These are phyloP conservation scores for Calonectris borealis DNA, from an alignment of 2,113 vertebrate genomes.

Conservation along the genomic window DNA sequence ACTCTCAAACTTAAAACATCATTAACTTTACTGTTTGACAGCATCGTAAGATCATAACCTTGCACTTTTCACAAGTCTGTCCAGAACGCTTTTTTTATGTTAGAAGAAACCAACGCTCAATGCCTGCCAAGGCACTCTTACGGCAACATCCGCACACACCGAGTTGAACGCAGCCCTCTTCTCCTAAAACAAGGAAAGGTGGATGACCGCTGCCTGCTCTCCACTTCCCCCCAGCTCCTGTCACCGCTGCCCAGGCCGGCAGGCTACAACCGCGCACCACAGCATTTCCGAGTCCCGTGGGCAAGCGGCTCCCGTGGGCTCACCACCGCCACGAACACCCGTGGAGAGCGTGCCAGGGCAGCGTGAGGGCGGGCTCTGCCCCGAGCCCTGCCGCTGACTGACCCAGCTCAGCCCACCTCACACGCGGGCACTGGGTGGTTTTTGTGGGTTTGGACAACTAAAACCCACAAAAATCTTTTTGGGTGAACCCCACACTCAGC, in stretches of 20 bases:
- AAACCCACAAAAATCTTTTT: accelerated
- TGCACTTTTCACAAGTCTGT: accelerated
- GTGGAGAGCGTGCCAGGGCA: accelerated
- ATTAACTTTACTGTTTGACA: accelerated
- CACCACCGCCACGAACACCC: accelerated
- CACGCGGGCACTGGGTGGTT: accelerated
- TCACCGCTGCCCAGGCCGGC: background rate
- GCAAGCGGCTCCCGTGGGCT: background rate
- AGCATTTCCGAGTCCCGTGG: accelerated
- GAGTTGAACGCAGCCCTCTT: accelerated
- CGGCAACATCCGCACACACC: accelerated
- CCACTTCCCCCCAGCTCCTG: no score
- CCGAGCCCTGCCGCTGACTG: background rate
- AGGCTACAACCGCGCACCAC: accelerated
- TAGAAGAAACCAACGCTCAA: accelerated
- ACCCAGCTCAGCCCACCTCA: background rate
- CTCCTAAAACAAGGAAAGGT: accelerated
- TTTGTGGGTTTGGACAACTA: background rate
- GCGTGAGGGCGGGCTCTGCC: background rate
- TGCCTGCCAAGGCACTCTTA: accelerated
- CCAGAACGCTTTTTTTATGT: accelerated
- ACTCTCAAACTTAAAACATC: accelerated
- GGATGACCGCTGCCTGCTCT: accelerated
- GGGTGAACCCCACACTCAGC: background rate
- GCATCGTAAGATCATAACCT: accelerated